phyloP scores from a whole-genome alignment of 2,797 vertebrate species.

The Jordanella pulchra region DNA sequence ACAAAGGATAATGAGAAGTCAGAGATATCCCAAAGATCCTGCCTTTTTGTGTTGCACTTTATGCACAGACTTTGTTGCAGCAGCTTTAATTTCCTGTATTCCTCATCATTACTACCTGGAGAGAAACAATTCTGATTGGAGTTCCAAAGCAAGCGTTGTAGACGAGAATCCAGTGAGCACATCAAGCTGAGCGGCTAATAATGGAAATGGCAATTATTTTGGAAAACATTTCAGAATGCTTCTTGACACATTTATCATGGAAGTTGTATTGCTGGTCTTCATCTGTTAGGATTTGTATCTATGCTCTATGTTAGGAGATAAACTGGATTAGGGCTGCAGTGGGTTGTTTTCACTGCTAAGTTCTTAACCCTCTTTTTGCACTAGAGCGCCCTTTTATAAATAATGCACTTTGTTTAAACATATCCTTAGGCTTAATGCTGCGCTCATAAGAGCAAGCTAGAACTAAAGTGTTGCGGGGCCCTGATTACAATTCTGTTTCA shows the following conservation, averaged over 20 bases:
- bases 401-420: constrained; percentile 71
- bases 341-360: constrained; percentile 38
- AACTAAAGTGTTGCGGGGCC: constrained; percentile 44
- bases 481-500: constrained; percentile 69
- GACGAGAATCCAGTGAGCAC: constrained; percentile 24
- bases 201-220: constrained; percentile 48
- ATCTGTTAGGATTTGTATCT: constrained; percentile 32
- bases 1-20: constrained; percentile 49
- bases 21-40: constrained; percentile 44
- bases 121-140: constrained; percentile 27
- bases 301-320: constrained; percentile 31
- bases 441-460: constrained; percentile 57
- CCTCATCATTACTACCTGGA: constrained; percentile 39
- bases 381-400: constrained; percentile 59
- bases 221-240: constrained; percentile 19
- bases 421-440: constrained; percentile 56
- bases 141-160: constrained; percentile 40
- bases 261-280: constrained; percentile 26
- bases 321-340: constrained; percentile 14
- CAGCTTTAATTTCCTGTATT: constrained; percentile 30
- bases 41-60: constrained; percentile 19
- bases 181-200: constrained; percentile 37
- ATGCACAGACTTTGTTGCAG: constrained; percentile 30
- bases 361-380: constrained; percentile 30
- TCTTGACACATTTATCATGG: constrained; percentile 27